Base-by-base conservation (phyloP, 2,797 vertebrate genomes). In the Yasuhikotakia modesta region DNA sequence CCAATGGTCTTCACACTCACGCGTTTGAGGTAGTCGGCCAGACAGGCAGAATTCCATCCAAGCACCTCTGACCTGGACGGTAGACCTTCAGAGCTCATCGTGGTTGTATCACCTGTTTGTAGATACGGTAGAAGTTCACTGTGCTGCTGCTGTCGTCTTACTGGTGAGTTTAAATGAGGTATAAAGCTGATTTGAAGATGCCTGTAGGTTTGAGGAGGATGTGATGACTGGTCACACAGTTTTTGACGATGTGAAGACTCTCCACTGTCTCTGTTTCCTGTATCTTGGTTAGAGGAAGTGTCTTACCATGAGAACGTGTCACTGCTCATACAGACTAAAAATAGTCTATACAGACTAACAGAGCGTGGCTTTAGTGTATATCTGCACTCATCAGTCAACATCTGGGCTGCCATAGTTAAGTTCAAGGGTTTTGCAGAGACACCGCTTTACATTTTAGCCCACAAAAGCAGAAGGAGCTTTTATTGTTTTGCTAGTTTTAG, bases 341-440 rank as follows among this genome's bases (percentile, higher is more conserved):
- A 43, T 32, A 5, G 57, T 16, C 48, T 1, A 8, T 2, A 4
- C 27, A 27, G 2, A 4, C 27, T 12, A 12, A 22, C 14, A 22
- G 12, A 22, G 69, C 17, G 22, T 24, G 10, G 48, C 19, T 58
- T 1, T n/a, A 17, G 12, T 65, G 46, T 46, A 21, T n/a, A 19
- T 46, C 52, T 53, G 73, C 61, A 52, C 70, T 90, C 89, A 90
- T 91, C 91, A 91, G 89, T 94, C 91, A 91, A 60, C 46, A 87
- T 83, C 86, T 86, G 88, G 89, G 87, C 75, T 90, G n/a, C n/a
- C n/a, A n/a, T n/a, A 85, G 89, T 57, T 90, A 91, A 89, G 89
- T 83, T 89, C 79, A 75, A 90, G 91, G 91, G 91, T 53, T 84
- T 80, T 80, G 45, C 78, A 82, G 27, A 65, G 73, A 46, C 63